Percentiles rank a stretch among this genome's conserved stretches.
Conservation (phyloP, 2,797 vertebrate genomes). For the Hypotaenidia philippensis region DNA sequence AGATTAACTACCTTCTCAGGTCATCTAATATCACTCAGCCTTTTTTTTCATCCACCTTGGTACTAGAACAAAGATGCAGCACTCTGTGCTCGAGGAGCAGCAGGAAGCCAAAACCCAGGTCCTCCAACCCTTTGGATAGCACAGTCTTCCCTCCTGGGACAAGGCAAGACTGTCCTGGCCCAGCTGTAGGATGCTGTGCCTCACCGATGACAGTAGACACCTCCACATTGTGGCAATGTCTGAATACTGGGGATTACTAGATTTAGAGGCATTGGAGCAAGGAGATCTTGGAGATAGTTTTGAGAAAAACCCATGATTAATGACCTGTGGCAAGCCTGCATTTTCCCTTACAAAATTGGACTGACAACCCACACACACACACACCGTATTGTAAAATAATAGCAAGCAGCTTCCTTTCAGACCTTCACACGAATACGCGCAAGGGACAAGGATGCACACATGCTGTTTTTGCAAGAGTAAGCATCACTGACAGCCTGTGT, state of each 20-base stretch:
- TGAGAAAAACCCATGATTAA: neutral
- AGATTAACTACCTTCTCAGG: neutral
- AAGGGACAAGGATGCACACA: neutral
- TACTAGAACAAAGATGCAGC: neutral
- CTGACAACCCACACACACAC: neutral
- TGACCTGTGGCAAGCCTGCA: rapidly evolving
- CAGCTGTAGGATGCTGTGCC: neutral
- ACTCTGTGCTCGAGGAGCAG: neutral
- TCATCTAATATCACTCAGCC: neutral
- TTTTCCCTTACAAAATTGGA: neutral
- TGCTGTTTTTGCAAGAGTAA: neutral
- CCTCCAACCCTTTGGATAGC: neutral
- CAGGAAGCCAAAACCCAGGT: neutral
- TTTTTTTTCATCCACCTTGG: neutral
- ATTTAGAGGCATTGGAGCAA: neutral
- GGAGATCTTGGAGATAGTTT: neutral
- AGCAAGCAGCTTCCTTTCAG: neutral
- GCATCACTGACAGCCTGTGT: neutral
- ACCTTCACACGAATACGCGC: neutral
- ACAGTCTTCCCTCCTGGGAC: neutral
- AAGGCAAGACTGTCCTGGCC: neutral
- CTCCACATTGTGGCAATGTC: neutral
- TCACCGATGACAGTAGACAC: neutral
- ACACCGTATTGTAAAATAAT: neutral
- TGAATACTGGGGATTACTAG: neutral